Base-by-base conservation (phyloP, 2,888 invertebrate genomes). In the Sicus ferrugineus region DNA sequence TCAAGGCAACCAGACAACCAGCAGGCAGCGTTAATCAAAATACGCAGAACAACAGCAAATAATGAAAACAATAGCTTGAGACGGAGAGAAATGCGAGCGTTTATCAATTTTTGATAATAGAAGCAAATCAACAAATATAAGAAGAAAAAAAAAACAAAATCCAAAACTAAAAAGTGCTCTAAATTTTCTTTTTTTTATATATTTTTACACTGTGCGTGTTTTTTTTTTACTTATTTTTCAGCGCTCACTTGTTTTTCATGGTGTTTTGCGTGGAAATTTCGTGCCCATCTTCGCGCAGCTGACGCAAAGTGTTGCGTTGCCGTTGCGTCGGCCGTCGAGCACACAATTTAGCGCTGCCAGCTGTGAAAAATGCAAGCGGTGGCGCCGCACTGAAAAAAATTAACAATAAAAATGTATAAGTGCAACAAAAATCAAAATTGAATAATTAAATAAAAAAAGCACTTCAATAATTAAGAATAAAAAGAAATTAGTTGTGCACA, bases 21-120 rank as follows among this genome's bases (percentile, higher is more conserved):
- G 42, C 3, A 14, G 42, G 23, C 66, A 21, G 56, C 46, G 28
- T 19, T 52, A 64, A 52, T 34, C 7, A 34, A 21, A 52, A 52
- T 31, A 64, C 62, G 38, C 9, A 1, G 14, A 50, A 50, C 11
- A 3, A 64, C 14, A 52, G 34, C 14, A 64, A 64, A 64, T 21
- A 63, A 63, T 23, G 21, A 63, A 59, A 59, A 38, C 31, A 50
- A 63, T 30, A 30, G 7, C 28, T 46, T 14, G 30, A 48, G 11
- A 63, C 21, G 59, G 6, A 31, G 31, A 58, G n/a, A n/a, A 34
- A 31, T 28, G 28, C 28, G 26, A 16, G n/a, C 6, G 48, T 4
- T n/a, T n/a, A n/a, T n/a, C n/a, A n/a, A n/a, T n/a, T n/a, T n/a
- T n/a, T n/a, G n/a, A n/a, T n/a, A n/a, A n/a, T n/a, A n/a, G n/a